Conservation (phyloP, 2,113 vertebrate genomes). For the Galbula dea region DNA sequence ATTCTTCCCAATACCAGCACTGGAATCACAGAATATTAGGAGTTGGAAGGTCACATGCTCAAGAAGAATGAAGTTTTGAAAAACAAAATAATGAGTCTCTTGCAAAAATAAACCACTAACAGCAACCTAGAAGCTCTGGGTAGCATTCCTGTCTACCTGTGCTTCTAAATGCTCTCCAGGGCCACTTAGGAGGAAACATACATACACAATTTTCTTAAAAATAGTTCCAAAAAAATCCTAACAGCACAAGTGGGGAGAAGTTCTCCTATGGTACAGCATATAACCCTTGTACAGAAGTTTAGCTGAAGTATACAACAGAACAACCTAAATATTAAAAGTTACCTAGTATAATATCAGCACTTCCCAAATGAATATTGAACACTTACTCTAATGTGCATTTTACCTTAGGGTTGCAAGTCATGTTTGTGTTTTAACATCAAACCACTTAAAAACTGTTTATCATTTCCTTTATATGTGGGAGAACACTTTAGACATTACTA, state of each 20-base stretch:
- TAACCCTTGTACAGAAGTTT: neutral
- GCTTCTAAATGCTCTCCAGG: neutral
- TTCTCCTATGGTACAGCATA: neutral
- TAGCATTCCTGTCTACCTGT: neutral
- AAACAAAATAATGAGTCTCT: neutral
- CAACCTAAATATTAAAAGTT: neutral
- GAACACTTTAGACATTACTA: conserved; percentile 59
- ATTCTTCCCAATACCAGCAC: neutral
- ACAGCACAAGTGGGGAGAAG: neutral
- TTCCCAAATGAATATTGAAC: conserved; percentile 59
- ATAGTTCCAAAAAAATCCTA: neutral
- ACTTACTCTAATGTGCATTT: conserved; percentile 24
- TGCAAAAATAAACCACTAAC: neutral
- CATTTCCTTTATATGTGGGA: conserved; percentile 53
- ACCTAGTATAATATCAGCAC: neutral
- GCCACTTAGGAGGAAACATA: neutral
- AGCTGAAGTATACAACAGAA: neutral
- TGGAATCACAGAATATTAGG: too few relatives aligned
- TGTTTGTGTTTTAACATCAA: conserved; percentile 61
- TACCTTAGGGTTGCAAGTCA: conserved; percentile 61
- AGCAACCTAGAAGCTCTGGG: neutral
- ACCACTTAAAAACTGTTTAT: conserved; percentile 63
- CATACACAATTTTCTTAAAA: neutral
- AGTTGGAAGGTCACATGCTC: neutral
- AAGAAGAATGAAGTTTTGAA: neutral